These are phyloP conservation scores for Bicyclus anynana DNA, from an alignment of 1,140 invertebrate species.

Conservation along the genomic window DNA sequence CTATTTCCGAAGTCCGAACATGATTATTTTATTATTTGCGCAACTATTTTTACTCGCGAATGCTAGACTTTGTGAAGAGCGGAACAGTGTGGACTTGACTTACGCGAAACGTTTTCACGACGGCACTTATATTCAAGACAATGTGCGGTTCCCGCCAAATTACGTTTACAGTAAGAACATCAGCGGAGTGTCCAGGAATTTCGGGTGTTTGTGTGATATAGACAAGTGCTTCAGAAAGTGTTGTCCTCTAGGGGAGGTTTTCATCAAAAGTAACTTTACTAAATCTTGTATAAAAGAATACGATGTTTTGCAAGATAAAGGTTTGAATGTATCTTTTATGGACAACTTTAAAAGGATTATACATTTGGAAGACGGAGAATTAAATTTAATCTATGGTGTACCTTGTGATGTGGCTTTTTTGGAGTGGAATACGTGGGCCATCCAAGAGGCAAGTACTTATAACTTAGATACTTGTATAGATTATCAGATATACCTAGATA, in stretches of 20 bases:
- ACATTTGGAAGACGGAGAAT: slow-evolving; percentile 19
- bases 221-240: slow-evolving; percentile 56
- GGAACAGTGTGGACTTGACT: slow-evolving; percentile 44
- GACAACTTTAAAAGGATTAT: slow-evolving; percentile 27
- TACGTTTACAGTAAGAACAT: slow-evolving; percentile 41
- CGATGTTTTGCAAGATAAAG: slow-evolving; percentile 31
- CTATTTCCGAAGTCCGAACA: slow-evolving; percentile 22
- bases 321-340: slow-evolving; percentile 38
- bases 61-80: slow-evolving; percentile 41
- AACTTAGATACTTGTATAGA: too few species aligned
- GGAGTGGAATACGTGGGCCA: slow-evolving; percentile 36
- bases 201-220: slow-evolving; percentile 48
- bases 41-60: slow-evolving; percentile 23
- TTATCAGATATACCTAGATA: too few species aligned
- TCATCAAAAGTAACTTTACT: slow-evolving; percentile 5
- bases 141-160: slow-evolving; percentile 38
- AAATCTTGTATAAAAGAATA: slow-evolving; percentile 27
- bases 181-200: slow-evolving; percentile 36
- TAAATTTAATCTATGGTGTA: slow-evolving; percentile 30
- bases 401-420: slow-evolving; percentile 35
- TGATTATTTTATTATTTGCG: slow-evolving; percentile 35
- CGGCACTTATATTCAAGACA: slow-evolving; percentile 34
- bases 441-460: slow-evolving; percentile 40
- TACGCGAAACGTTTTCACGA: slow-evolving; percentile 26
- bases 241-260: slow-evolving; percentile 44